phyloP scores from a whole-genome alignment of 2,113 vertebrate genomes.

The Micronycteris hirsuta region DNA sequence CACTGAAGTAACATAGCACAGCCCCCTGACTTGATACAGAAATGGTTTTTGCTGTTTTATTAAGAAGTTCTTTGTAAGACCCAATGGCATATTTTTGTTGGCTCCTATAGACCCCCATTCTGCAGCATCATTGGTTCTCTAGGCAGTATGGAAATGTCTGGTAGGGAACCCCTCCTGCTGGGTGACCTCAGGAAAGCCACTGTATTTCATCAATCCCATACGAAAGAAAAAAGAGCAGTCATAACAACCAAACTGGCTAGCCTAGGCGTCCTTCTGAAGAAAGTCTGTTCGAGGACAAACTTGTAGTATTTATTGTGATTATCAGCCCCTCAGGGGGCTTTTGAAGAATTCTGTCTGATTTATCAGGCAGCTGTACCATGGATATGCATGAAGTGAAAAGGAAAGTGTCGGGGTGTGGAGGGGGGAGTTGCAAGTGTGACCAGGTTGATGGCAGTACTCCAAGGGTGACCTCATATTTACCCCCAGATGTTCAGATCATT shows the following conservation, averaged over 20 bases:
- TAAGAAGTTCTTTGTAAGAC: constrained; percentile 67
- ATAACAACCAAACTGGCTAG: constrained; percentile 64
- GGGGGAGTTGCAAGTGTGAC: background rate
- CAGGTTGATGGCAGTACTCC: constrained; percentile 25
- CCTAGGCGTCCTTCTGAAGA: constrained; percentile 55
- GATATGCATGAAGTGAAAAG: constrained; percentile 38
- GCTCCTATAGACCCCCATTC: constrained; percentile 20
- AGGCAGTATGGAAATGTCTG: constrained; percentile 61
- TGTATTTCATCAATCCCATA: constrained; percentile 60
- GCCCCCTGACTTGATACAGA: background rate
- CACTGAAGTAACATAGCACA: background rate
- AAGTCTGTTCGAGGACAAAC: constrained; percentile 69
- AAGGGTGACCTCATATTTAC: constrained; percentile 57
- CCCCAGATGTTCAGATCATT: constrained; percentile 58
- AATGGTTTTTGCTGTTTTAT: constrained; percentile 52
- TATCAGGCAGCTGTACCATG: constrained; percentile 61
- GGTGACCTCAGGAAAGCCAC: constrained; percentile 62
- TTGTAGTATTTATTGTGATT: constrained; percentile 75
- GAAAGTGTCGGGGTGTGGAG: background rate
- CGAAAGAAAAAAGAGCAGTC: constrained; percentile 51
- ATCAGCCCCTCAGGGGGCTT: constrained; percentile 63
- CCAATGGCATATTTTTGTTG: constrained; percentile 69
- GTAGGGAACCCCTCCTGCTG: constrained; percentile 64
- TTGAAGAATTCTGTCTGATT: constrained; percentile 76
- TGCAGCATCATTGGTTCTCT: constrained; percentile 57